Conservation (phyloP, 2,113 vertebrate species). For the Clupea harengus region DNA sequence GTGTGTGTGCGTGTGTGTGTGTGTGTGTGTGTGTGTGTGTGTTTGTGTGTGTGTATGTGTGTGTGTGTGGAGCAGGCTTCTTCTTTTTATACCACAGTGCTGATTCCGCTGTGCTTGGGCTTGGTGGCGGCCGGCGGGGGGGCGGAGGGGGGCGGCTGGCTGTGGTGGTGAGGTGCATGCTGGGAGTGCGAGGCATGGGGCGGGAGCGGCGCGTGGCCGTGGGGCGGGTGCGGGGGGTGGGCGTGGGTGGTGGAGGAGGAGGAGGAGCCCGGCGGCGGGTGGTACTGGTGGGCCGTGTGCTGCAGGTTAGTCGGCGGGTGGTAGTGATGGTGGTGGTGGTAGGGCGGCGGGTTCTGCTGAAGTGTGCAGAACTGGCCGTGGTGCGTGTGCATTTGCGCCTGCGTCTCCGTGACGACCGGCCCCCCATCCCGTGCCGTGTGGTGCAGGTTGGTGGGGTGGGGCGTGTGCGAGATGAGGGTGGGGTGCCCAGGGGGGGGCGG, state of each 20-base stretch:
- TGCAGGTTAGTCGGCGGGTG: constrained; percentile 85
- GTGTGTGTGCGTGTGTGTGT: neutral
- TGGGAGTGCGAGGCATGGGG: constrained; percentile 68
- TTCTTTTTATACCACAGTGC: constrained; percentile 84
- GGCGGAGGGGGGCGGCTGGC: constrained; percentile 68
- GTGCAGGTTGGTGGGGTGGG: constrained; percentile 72
- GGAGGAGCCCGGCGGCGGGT: constrained; percentile 64
- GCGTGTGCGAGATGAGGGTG: constrained; percentile 74
- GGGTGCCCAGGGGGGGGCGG: constrained; percentile 65
- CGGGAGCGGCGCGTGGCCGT: constrained; percentile 61
- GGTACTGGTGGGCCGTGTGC: constrained; percentile 79
- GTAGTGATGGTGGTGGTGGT: constrained; percentile 94
- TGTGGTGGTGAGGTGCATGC: constrained; percentile 76
- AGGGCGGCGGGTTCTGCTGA: constrained; percentile 90
- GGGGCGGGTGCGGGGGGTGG: constrained; percentile 20
- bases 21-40: neutral
- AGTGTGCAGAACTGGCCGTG: constrained; percentile 82
- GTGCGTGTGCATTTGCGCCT: constrained; percentile 70
- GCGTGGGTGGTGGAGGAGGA: constrained; percentile 40
- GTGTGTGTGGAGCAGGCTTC: neutral
- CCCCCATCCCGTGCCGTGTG: constrained; percentile 68
- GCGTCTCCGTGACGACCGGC: constrained; percentile 67
- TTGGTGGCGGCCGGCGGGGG: constrained; percentile 75
- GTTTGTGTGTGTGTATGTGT: neutral
- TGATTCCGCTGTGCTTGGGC: constrained; percentile 95